Percentiles rank a stretch among this genome's conserved stretches.
These are phyloP conservation scores for Toxotes jaculatrix DNA, from an alignment of 2,113 vertebrate species.

Conservation along the genomic window DNA sequence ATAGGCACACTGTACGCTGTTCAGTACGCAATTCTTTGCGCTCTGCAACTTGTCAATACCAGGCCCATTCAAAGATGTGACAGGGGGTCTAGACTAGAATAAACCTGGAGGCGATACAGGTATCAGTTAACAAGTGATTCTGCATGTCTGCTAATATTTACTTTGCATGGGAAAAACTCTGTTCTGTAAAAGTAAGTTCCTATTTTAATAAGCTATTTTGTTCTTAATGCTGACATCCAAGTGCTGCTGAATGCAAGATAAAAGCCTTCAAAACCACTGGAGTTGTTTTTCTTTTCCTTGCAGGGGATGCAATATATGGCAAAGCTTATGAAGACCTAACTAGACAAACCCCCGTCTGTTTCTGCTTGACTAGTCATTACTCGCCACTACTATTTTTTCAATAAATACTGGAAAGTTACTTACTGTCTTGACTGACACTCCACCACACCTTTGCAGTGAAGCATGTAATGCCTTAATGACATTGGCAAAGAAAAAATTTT, in stretches of 20 bases:
- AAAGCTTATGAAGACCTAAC: slow-evolving; percentile 17
- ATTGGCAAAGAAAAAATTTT: slow-evolving; percentile 49
- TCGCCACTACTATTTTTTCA: slow-evolving; percentile 23
- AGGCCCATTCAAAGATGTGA: slow-evolving; percentile 38
- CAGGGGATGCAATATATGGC: not conserved
- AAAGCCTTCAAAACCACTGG: not conserved
- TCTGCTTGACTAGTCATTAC: slow-evolving; percentile 33
- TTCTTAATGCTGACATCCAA: not conserved
- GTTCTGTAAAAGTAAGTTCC: not conserved
- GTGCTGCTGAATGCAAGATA: slow-evolving; percentile 4
- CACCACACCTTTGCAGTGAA: slow-evolving; percentile 56
- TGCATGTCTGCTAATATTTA: slow-evolving; percentile 35
- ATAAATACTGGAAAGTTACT: slow-evolving; percentile 13
- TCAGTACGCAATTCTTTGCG: too few relatives aligned
- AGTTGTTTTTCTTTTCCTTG: slow-evolving; percentile 3
- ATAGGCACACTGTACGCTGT: slow-evolving; percentile 18
- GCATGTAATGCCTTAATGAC: slow-evolving; percentile 62
- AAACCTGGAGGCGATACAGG: slow-evolving; percentile 37
- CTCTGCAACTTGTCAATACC: slow-evolving; percentile 45
- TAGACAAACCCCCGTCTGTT: slow-evolving; percentile 12
- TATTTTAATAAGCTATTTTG: slow-evolving; percentile 2
- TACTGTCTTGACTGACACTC: slow-evolving; percentile 42
- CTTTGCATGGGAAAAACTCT: slow-evolving; percentile 4
- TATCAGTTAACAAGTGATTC: slow-evolving; percentile 49
- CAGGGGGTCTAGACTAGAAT: slow-evolving; percentile 37